These are phyloP conservation scores for Pseudomyrmex flavicornis DNA, from an alignment of 1,140 invertebrate genomes.

Conservation along the genomic window DNA sequence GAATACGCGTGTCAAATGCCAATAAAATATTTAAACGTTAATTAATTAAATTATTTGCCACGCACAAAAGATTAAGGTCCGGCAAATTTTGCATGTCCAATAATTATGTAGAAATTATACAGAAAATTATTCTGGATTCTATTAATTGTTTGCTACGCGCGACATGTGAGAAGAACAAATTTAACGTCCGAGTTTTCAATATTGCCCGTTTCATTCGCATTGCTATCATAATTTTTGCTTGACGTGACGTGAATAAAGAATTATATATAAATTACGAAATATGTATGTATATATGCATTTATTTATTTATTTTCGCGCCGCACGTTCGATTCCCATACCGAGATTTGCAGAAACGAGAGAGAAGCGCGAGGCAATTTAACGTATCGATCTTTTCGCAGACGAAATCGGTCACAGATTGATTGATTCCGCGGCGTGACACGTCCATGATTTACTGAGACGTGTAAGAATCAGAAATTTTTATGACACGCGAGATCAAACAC, in stretches of 20 bases:
- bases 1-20: constrained; percentile 19
- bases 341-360: neutral
- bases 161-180: constrained; percentile 37
- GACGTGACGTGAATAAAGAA: constrained; percentile 36
- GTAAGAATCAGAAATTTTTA: constrained; percentile 36
- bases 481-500: constrained; percentile 32
- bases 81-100: constrained; percentile 4
- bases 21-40: constrained; percentile 31
- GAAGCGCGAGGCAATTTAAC: constrained; percentile 15
- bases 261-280: constrained; percentile 31
- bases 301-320: neutral
- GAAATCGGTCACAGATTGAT: neutral
- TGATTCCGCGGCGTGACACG: neutral
- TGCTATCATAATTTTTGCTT: constrained; percentile 31
- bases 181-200: constrained; percentile 5
- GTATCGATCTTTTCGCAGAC: constrained; percentile 30
- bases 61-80: constrained; percentile 44
- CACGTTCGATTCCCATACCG: neutral
- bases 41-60: constrained; percentile 46
- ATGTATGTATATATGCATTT: too few species aligned
- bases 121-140: constrained; percentile 9
- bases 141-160: constrained; percentile 42
- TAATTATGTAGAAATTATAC: constrained; percentile 31
- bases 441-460: constrained; percentile 25
- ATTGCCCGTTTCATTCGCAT: constrained; percentile 10